Conservation (phyloP, 2,113 vertebrate genomes). For the Anas platyrhynchos region DNA sequence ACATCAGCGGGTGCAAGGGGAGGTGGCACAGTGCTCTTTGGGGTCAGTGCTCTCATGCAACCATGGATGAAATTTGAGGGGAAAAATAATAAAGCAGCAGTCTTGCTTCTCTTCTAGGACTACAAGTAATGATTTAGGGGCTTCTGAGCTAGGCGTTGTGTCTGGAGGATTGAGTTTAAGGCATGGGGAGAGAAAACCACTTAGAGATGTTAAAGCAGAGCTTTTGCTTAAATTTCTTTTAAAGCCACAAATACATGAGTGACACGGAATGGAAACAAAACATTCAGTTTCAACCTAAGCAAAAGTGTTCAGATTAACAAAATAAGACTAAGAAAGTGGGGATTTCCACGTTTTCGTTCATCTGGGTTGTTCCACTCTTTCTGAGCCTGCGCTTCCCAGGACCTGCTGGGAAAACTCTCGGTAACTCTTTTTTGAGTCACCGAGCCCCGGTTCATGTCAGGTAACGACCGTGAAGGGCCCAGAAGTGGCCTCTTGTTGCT, state of each 20-base stretch:
- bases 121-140: background rate
- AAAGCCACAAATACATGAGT: background rate
- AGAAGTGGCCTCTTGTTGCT: background rate
- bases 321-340: fast-evolving
- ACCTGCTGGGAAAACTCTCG: background rate
- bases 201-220: background rate
- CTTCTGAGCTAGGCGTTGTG: background rate
- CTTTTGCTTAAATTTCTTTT: background rate
- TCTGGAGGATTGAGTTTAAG: background rate
- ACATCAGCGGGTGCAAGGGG: fast-evolving
- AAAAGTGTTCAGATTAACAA: background rate
- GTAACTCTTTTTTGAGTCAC: background rate
- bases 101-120: background rate
- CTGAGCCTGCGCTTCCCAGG: background rate
- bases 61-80: fast-evolving
- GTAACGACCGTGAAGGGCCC: background rate
- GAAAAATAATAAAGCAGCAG: background rate
- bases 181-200: background rate
- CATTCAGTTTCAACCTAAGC: background rate
- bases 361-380: background rate
- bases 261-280: background rate
- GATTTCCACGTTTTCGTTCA: background rate
- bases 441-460: background rate
- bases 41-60: background rate
- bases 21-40: background rate